These are phyloP conservation scores for Augiades crinisus DNA, from an alignment of 2,888 invertebrate species.

Conservation along the genomic window DNA sequence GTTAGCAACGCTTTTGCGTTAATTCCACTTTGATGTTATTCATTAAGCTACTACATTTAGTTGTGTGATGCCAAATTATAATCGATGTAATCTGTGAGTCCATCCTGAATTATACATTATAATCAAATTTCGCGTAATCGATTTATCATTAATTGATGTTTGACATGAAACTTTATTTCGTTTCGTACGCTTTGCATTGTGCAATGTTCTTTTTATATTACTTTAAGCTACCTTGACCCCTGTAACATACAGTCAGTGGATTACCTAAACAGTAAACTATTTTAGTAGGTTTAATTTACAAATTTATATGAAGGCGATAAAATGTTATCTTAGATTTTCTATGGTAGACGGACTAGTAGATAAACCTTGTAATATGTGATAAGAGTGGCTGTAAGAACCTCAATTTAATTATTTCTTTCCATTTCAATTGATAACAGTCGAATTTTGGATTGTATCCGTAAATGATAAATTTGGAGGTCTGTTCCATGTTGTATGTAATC, in stretches of 20 bases:
- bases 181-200: constrained; percentile 45
- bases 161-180: constrained; percentile 48
- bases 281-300: constrained; percentile 67
- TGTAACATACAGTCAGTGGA: constrained; percentile 53
- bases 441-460: not conserved
- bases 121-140: not conserved
- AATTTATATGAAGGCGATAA: constrained; percentile 69
- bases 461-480: constrained; percentile 5
- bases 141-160: constrained; percentile 27
- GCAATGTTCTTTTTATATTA: constrained; percentile 50
- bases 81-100: constrained; percentile 33
- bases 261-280: constrained; percentile 51
- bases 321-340: constrained; percentile 77
- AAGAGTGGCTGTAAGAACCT: constrained; percentile 78
- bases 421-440: constrained; percentile 3
- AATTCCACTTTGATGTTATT: constrained; percentile 56
- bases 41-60: constrained; percentile 50
- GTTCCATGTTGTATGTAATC: not conserved
- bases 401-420: constrained; percentile 45
- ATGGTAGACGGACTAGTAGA: constrained; percentile 71
- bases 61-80: constrained; percentile 74
- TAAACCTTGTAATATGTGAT: constrained; percentile 76
- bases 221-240: constrained; percentile 54
- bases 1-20: constrained; percentile 62
- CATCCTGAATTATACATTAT: constrained; percentile 22